phyloP scores from a whole-genome alignment of 2,888 invertebrate genomes.

The Rambutsinella grinnellia region DNA sequence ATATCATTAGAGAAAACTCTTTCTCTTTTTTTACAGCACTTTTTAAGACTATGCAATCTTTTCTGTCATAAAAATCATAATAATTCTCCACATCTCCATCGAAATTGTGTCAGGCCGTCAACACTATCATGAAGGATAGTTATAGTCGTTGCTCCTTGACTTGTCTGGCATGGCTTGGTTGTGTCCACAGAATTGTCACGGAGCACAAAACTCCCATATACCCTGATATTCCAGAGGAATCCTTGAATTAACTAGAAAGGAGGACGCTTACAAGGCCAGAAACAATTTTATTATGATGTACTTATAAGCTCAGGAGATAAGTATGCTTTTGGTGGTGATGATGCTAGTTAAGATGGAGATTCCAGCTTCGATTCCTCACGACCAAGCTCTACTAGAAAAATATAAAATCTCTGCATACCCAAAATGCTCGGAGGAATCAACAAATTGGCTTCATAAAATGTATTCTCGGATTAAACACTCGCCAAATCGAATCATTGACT shows the following conservation, averaged over 20 bases:
- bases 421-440: no score
- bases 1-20: background rate
- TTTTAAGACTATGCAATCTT: background rate
- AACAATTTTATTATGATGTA: background rate
- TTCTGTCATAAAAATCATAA: background rate
- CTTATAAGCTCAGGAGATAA: background rate
- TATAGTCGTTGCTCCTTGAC: background rate
- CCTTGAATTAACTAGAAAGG: conserved; percentile 49
- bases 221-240: conserved; percentile 29
- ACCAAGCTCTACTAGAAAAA: no score
- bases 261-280: conserved; percentile 47
- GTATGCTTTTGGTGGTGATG: background rate
- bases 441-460: no score
- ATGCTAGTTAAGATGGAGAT: no score
- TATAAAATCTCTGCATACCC: no score
- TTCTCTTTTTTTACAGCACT: background rate
- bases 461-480: no score
- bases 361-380: no score
- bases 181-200: background rate
- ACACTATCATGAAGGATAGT: background rate
- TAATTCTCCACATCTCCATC: background rate
- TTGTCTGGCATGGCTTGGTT: background rate
- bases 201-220: background rate
- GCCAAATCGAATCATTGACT: no score
- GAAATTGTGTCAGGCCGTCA: background rate